phyloP scores from a whole-genome alignment of 2,797 vertebrate genomes.

The Centroberyx gerrardi region DNA sequence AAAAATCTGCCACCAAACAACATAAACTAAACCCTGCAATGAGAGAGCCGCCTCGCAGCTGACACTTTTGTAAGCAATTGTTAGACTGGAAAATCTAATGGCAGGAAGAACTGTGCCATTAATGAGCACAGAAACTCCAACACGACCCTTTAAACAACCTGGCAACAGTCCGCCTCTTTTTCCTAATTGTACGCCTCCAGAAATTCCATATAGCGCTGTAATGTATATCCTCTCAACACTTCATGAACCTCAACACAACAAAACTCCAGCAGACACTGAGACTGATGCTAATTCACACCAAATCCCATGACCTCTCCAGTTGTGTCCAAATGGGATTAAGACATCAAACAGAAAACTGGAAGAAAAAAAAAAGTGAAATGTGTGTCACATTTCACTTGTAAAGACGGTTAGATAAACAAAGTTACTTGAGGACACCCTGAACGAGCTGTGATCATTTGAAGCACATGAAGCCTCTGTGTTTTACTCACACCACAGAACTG shows the following conservation, averaged over 20 bases:
- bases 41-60: neutral
- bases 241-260: constrained; percentile 16
- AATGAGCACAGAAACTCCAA: constrained; percentile 53
- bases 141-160: constrained; percentile 54
- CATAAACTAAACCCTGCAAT: neutral
- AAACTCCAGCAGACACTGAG: neutral
- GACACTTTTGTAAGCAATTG: constrained; percentile 1
- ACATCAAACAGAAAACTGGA: constrained; percentile 4
- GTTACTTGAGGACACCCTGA: neutral
- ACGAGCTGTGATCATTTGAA: neutral
- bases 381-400: neutral
- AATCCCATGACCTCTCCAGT: neutral
- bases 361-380: neutral
- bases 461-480: neutral
- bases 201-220: constrained; percentile 1
- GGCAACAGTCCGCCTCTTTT: constrained; percentile 43
- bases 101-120: constrained; percentile 56
- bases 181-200: constrained; percentile 48
- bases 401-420: neutral
- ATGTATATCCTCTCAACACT: constrained; percentile 9
- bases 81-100: constrained; percentile 66
- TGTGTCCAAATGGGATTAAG: neutral
- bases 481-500: neutral
- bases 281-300: neutral
- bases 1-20: neutral